phyloP scores from a whole-genome alignment of 2,888 invertebrate species.

The Drosophila testacea region DNA sequence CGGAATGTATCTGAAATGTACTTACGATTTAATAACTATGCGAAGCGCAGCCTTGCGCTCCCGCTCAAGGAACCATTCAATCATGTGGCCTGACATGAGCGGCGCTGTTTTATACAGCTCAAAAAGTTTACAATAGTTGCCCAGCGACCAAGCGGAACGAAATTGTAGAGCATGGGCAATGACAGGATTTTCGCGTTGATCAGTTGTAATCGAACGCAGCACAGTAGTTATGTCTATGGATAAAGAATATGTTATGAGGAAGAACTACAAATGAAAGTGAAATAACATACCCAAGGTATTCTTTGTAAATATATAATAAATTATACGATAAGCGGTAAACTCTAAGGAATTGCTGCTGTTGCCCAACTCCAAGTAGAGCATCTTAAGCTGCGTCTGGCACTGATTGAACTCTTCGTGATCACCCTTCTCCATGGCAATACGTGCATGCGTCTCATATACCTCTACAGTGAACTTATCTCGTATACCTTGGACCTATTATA shows the following conservation, averaged over 20 bases:
- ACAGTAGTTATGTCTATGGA: conserved; percentile 95
- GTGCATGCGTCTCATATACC: conserved; percentile 99
- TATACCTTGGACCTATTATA: conserved; percentile 94
- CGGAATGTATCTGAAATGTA: not conserved
- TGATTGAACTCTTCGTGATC: conserved; percentile 99
- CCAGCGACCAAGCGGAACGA: conserved; percentile 96
- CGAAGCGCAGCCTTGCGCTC: conserved; percentile 97
- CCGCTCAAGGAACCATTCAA: conserved; percentile 99
- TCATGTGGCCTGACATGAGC: conserved; percentile 97
- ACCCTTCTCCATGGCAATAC: conserved; percentile 98
- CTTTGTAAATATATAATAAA: conserved; percentile 99
- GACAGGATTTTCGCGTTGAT: conserved; percentile 92
- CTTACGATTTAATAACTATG: conserved; percentile 98
- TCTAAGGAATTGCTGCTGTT: conserved; percentile 91
- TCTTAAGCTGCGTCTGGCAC: conserved; percentile 98
- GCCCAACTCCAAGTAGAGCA: conserved; percentile 94
- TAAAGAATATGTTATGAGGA: conserved; percentile 6
- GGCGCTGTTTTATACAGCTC: conserved; percentile 95
- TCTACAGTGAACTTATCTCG: conserved; percentile 97
- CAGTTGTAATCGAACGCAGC: conserved; percentile 91
- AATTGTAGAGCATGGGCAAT: conserved; percentile 94
- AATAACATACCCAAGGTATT: conserved; percentile 93
- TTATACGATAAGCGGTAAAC: conserved; percentile 97
- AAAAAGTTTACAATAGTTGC: conserved; percentile 97
- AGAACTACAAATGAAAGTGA: not conserved